Conservation (phyloP, 2,113 vertebrate genomes). For the Taxidea taxus region DNA sequence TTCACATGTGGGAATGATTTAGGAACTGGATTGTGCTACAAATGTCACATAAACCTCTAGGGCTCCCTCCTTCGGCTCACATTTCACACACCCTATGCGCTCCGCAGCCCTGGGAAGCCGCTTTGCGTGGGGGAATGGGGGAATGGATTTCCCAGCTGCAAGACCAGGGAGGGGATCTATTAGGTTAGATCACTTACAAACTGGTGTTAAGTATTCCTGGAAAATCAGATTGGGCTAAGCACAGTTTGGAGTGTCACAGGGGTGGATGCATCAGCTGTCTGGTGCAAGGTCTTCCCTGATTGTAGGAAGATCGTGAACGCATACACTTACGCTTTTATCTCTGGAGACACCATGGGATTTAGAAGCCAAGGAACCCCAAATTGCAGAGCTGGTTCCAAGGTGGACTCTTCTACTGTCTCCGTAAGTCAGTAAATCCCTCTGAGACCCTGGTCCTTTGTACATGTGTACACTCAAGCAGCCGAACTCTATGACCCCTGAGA, state of each 20-base stretch:
- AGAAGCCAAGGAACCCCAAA: neutral
- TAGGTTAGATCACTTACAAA: too few species aligned
- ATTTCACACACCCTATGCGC: neutral
- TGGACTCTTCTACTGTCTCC: rapidly evolving
- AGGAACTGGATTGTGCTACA: neutral
- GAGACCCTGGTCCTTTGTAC: too few species aligned
- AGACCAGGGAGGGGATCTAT: neutral
- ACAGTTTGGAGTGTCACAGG: neutral
- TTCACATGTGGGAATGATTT: neutral
- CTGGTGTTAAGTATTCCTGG: neutral
- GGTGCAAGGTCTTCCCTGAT: neutral
- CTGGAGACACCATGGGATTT: neutral
- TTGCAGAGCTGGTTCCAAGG: neutral
- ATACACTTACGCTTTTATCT: neutral
- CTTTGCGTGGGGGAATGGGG: neutral
- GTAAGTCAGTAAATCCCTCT: neutral
- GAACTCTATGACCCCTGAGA: rapidly evolving
- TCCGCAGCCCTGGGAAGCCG: neutral
- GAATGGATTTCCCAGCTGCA: too few species aligned
- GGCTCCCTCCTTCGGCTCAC: neutral
- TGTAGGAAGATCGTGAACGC: rapidly evolving
- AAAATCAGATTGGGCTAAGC: neutral
- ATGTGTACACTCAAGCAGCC: neutral
- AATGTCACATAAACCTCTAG: neutral
- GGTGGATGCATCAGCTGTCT: rapidly evolving